A percentile compares a stretch with the other conserved stretches of the same genome.
These are phyloP conservation scores for Panopea generosa DNA, from an alignment of 2,888 invertebrate species.

Conservation along the genomic window DNA sequence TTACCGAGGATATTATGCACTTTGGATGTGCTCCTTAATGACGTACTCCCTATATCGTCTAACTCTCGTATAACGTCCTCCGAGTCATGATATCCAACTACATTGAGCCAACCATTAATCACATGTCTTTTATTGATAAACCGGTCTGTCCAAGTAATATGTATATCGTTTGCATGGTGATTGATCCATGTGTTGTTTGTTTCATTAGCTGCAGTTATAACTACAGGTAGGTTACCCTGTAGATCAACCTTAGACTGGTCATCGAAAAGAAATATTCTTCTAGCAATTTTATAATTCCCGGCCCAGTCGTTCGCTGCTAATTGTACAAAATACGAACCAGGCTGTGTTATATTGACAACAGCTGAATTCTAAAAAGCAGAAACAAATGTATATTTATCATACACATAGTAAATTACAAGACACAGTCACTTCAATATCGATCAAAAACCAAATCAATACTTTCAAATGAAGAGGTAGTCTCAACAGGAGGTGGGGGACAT, in stretches of 20 bases:
- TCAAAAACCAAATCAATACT: no score
- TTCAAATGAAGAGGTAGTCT: no score
- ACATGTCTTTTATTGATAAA: constrained; percentile 54
- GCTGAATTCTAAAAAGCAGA: constrained; percentile 12
- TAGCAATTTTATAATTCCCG: constrained; percentile 50
- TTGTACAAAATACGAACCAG: constrained; percentile 46
- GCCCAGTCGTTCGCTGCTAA: constrained; percentile 54
- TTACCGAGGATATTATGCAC: constrained; percentile 44
- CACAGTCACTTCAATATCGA: no score
- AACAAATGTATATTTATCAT: no score
- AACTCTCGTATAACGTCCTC: constrained; percentile 26
- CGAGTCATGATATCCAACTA: constrained; percentile 13
- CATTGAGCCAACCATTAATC: constrained; percentile 49
- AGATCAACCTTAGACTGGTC: constrained; percentile 44
- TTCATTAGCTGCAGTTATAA: constrained; percentile 22
- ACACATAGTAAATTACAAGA: no score
- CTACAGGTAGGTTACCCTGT: background rate
- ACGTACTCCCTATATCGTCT: constrained; percentile 42
- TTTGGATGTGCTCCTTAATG: constrained; percentile 16
- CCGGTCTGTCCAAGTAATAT: constrained; percentile 41
- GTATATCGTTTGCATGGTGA: constrained; percentile 19
- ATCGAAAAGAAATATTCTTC: constrained; percentile 59
- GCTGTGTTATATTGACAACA: constrained; percentile 5
- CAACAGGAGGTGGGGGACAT: no score
- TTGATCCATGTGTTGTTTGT: constrained; percentile 52